Conservation (phyloP, 2,797 vertebrate genomes). For the Typhlichthys subterraneus region DNA sequence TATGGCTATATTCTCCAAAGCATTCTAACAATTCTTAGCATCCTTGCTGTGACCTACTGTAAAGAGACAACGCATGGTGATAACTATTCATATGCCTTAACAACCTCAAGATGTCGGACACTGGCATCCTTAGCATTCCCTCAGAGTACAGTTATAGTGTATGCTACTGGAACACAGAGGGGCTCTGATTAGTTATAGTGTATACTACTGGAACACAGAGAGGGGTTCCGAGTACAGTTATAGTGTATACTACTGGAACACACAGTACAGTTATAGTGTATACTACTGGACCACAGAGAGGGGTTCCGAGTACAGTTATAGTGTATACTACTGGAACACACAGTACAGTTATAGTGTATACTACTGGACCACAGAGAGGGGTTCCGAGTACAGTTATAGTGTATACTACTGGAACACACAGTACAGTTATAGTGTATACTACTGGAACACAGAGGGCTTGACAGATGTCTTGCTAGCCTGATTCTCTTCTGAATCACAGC, state of each 20-base stretch:
- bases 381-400: background rate
- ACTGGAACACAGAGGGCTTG: background rate
- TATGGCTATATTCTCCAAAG: too few species aligned
- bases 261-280: too few species aligned
- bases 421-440: too few species aligned
- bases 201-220: too few species aligned
- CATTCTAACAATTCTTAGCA: too few species aligned
- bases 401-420: constrained; percentile 4
- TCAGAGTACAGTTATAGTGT: background rate
- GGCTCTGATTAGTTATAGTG: background rate
- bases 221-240: too few species aligned
- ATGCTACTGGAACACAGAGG: constrained; percentile 12
- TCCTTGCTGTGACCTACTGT: background rate
- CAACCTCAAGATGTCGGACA: background rate
- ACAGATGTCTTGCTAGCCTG: constrained; percentile 15
- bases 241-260: constrained; percentile 3
- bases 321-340: background rate
- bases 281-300: too few species aligned
- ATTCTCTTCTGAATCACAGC: constrained; percentile 20
- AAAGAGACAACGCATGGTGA: background rate
- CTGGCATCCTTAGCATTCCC: background rate
- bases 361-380: too few species aligned
- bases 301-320: too few species aligned
- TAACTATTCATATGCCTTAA: background rate
- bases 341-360: background rate